Evolutionary conservation across 2,113 vertebrate species (phyloP).

Genomic region (Pachypanchax playfairii): DNA sequence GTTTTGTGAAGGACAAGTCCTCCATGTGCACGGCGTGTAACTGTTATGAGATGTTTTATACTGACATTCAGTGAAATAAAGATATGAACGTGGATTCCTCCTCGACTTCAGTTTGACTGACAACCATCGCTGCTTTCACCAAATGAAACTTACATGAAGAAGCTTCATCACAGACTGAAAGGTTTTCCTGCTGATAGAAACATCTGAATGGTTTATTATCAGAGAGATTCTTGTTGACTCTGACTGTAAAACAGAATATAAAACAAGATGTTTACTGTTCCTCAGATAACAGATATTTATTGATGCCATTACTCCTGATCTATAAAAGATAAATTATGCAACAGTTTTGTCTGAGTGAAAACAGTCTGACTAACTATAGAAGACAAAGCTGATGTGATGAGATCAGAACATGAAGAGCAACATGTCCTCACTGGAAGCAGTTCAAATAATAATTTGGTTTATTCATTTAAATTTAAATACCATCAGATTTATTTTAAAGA

Average conservation of each 20-base stretch:
- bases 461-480: too few relatives aligned
- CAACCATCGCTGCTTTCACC: neutral
- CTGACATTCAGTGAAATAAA: neutral
- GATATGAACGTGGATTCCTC: neutral
- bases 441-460: too few relatives aligned
- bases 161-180: neutral
- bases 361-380: too few relatives aligned
- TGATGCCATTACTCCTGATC: neutral
- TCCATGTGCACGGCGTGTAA: neutral
- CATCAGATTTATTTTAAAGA: too few relatives aligned
- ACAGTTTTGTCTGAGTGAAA: neutral
- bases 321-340: neutral
- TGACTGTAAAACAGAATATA: neutral
- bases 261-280: constrained; percentile 1
- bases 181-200: neutral
- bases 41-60: neutral
- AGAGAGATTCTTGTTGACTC: neutral
- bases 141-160: neutral
- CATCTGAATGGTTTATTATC: neutral
- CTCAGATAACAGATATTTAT: neutral
- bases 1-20: neutral
- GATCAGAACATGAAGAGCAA: too few relatives aligned
- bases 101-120: neutral
- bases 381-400: too few relatives aligned
- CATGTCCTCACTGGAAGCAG: too few relatives aligned